phyloP scores from a whole-genome alignment of 2,797 vertebrate species.

The Podarcis siculus region DNA sequence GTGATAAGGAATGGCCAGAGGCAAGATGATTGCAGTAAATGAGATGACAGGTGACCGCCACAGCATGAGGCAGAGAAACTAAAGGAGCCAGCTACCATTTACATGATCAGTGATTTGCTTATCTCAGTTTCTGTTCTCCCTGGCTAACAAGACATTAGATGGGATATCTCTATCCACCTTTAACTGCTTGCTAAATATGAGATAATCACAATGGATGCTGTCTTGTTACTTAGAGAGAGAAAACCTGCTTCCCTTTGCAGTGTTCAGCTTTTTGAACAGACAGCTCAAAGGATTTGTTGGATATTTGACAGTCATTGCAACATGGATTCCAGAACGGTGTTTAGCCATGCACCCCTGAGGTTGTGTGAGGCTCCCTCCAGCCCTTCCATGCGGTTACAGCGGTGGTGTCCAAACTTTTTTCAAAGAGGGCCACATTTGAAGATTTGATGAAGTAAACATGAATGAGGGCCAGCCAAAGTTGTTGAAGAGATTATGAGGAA shows the following conservation, averaged over 20 bases:
- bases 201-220: not conserved
- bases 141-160: not conserved
- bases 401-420: too few species aligned
- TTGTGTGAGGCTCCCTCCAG: too few species aligned
- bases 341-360: too few species aligned
- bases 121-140: not conserved
- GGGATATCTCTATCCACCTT: not conserved
- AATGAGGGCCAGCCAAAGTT: too few species aligned
- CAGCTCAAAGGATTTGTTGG: not conserved
- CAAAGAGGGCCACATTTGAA: too few species aligned
- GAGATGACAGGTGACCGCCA: not conserved
- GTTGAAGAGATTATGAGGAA: too few species aligned
- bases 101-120: conserved; percentile 7
- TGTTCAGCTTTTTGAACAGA: not conserved
- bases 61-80: not conserved
- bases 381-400: too few species aligned
- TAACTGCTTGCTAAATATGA: not conserved
- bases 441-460: too few species aligned
- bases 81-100: not conserved
- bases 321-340: not conserved
- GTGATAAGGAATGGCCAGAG: conserved; percentile 2
- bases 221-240: not conserved
- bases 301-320: not conserved
- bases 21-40: not conserved
- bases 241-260: not conserved